Evolutionary conservation across 2,113 vertebrate species (phyloP), one percentile per base, ranked within the genome.

Genomic region (Hippocampus barbouri): DNA sequence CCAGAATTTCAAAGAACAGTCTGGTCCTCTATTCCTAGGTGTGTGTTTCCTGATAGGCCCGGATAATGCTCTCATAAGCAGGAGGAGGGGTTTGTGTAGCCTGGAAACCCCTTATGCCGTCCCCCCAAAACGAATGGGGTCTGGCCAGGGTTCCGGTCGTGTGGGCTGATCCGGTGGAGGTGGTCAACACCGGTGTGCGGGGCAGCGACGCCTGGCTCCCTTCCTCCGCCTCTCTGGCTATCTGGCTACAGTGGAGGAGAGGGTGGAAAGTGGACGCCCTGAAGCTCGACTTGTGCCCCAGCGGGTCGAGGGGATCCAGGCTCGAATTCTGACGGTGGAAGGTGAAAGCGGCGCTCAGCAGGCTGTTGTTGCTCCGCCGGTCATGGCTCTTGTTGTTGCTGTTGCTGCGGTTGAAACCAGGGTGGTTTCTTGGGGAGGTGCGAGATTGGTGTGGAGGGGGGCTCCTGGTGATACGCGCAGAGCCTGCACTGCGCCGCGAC

Each of bases 231-330:
- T 97, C 95, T 16, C 94, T 92, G 0, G 94, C 93, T 1, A 96
- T 93, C 7, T 96, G 95, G 66, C 94, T 95, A 34, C 94, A 94
- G 75, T 98, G 96, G 63, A 97, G 86, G 8, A 98, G 95, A 0
- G 97, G 97, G 77, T 98, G 97, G 87, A 99, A 99, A 15, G 97
- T 99, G 4, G 97, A 99, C 0, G 94, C 95, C 0, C 95, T 89
- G 88, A 99, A 98, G 82, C 95, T 97, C 62, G 94, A 91, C 86
- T 99, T 98, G 68, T 96, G 93, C 5, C 94, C 94, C 54, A 94
- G 92, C 2, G 93, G 94, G 70, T 96, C 96, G 1, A 91, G 85
- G 69, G 93, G 94, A 34, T 99, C 96, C 53, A 94, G 82, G 43
- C 95, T 95, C 54, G 91, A 90, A 0, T 92, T 89, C 79, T 98